Evolutionary conservation across 2,888 invertebrate species (phyloP).

Genomic region (Monochamus alternatus): DNA sequence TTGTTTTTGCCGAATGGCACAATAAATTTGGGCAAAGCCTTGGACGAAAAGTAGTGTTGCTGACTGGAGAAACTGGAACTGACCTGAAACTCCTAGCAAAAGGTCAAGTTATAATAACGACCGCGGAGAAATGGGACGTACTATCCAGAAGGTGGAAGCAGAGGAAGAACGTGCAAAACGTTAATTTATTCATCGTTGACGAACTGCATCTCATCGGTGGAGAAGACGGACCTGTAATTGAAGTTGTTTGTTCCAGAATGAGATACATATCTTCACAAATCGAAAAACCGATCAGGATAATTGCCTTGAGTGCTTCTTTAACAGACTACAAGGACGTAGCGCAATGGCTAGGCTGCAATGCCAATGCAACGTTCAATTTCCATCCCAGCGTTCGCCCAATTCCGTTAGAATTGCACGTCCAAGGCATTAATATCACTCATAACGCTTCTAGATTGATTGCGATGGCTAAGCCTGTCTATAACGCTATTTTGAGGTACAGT

Average conservation of each 20-base stretch:
- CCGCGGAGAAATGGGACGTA: conserved; percentile 99
- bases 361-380: conserved; percentile 97
- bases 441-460: conserved; percentile 95
- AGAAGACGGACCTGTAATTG: conserved; percentile 94
- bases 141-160: conserved; percentile 99
- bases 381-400: conserved; percentile 97
- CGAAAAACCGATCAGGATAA: conserved; percentile 90
- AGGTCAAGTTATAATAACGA: conserved; percentile 96
- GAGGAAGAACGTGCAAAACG: conserved; percentile 97
- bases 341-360: conserved; percentile 96
- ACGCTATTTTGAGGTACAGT: conserved; percentile 89
- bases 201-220: conserved; percentile 94
- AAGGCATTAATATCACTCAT: conserved; percentile 98
- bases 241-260: conserved; percentile 92
- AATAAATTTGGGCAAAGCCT: conserved; percentile 87
- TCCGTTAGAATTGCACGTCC: conserved; percentile 95
- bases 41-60: conserved; percentile 88
- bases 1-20: conserved; percentile 93
- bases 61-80: conserved; percentile 98
- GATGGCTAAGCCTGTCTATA: conserved; percentile 98
- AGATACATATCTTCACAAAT: conserved; percentile 95
- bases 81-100: conserved; percentile 94
- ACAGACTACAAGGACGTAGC: conserved; percentile 95
- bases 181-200: conserved; percentile 96
- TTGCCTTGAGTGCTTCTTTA: conserved; percentile 90